A percentile compares a stretch with the other conserved stretches of the same genome.
Conservation (phyloP, 2,888 invertebrate species). For the Allolobophora icterica region DNA sequence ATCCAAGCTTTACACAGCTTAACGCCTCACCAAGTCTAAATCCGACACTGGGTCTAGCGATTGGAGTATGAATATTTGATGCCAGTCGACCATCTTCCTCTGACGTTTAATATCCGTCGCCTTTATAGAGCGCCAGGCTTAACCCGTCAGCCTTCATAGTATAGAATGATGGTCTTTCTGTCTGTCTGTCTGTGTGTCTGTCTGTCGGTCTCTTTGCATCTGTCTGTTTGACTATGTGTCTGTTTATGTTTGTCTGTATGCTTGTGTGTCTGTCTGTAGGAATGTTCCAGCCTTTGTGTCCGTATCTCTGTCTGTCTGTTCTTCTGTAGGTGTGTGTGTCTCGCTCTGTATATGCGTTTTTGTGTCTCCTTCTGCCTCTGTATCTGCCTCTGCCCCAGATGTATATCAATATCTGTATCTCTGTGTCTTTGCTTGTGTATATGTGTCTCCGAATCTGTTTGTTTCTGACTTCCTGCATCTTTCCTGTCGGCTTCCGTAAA, state of each 20-base stretch:
- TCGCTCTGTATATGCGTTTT: too few species aligned
- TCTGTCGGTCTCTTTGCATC: not conserved
- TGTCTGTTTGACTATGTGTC: not conserved
- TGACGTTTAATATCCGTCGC: conserved; percentile 11
- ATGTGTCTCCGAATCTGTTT: too few species aligned
- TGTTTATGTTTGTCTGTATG: not conserved
- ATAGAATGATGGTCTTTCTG: not conserved
- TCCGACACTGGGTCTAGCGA: too few species aligned
- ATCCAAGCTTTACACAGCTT: too few species aligned
- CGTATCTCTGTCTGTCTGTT: not conserved
- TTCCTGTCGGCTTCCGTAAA: too few species aligned
- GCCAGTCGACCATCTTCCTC: not conserved
- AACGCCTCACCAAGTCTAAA: too few species aligned
- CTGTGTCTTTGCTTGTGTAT: not conserved
- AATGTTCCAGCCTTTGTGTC: too few species aligned
- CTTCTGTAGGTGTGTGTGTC: too few species aligned
- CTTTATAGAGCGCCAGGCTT: not conserved
- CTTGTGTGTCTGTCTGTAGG: too few species aligned
- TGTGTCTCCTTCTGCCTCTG: too few species aligned
- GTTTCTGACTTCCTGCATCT: too few species aligned
- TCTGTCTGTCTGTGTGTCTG: not conserved
- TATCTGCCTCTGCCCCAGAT: too few species aligned
- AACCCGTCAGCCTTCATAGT: not conserved
- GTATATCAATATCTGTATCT: not conserved
- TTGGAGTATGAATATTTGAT: not conserved